These are phyloP conservation scores for Lissonota sp. DNA, from an alignment of 2,888 invertebrate species.

Conservation along the genomic window DNA sequence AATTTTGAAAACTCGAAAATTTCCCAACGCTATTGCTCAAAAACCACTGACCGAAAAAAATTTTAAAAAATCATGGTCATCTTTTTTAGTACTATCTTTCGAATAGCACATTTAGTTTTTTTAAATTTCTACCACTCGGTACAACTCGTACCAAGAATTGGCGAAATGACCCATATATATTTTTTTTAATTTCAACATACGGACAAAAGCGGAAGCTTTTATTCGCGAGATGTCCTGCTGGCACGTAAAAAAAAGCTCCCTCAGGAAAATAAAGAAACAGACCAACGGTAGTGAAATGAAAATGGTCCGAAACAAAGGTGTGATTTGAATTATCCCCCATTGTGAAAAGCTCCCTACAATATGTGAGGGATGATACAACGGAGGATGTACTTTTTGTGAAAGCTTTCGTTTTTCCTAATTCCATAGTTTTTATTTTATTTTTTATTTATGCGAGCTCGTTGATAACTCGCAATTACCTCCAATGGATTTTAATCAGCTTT, in stretches of 20 bases:
- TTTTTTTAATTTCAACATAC: conserved; percentile 24
- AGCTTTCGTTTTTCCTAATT: no score
- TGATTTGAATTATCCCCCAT: not conserved
- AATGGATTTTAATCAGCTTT: conserved; percentile 61
- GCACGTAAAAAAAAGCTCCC: not conserved
- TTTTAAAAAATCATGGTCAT: no score
- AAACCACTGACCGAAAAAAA: no score
- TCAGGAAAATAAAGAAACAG: not conserved
- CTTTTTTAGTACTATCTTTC: no score
- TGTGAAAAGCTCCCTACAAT: no score
- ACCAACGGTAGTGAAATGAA: not conserved
- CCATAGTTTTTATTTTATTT: no score
- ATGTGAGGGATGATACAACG: not conserved
- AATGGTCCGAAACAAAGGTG: conserved; percentile 31
- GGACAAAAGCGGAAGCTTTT: not conserved
- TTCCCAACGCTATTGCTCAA: no score
- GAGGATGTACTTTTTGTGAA: not conserved
- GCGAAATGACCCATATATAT: no score
- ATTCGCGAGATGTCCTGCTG: not conserved
- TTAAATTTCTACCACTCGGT: no score
- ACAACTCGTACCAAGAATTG: no score
- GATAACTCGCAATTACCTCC: conserved; percentile 53
- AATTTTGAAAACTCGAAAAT: no score
- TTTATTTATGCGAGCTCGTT: conserved; percentile 25
- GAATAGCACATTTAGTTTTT: no score